Conservation (phyloP, 2,888 invertebrate genomes). For the Chrysotoxum bicinctum region DNA sequence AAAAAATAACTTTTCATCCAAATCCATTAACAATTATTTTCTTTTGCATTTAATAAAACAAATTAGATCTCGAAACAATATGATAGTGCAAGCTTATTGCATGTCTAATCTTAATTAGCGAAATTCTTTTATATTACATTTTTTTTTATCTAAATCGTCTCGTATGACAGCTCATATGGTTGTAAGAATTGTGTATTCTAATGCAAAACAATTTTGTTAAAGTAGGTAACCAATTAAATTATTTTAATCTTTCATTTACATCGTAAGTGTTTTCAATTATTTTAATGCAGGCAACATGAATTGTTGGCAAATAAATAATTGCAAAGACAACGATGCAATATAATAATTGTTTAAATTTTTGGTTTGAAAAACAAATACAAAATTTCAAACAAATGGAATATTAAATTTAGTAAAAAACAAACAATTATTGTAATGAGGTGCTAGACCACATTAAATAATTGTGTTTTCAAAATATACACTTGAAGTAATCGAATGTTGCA, state of each 20-base stretch:
- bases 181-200: neutral
- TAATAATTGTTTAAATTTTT: neutral
- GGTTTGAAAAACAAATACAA: neutral
- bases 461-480: neutral
- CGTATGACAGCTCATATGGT: neutral
- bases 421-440: neutral
- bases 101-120: conserved; percentile 2
- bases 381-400: neutral
- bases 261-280: conserved; percentile 19
- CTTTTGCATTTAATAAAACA: neutral
- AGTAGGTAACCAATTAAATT: neutral
- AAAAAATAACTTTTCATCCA: neutral
- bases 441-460: neutral
- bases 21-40: neutral
- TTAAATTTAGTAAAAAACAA: neutral
- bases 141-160: neutral
- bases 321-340: neutral
- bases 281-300: neutral
- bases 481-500: neutral
- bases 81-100: neutral
- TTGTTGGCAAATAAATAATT: conserved; percentile 4
- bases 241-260: conserved; percentile 5
- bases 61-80: neutral
- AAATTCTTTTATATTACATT: neutral
- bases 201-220: conserved; percentile 12